Base-by-base conservation (phyloP, 2,797 vertebrate genomes). In the Syndactyla subalaris region DNA sequence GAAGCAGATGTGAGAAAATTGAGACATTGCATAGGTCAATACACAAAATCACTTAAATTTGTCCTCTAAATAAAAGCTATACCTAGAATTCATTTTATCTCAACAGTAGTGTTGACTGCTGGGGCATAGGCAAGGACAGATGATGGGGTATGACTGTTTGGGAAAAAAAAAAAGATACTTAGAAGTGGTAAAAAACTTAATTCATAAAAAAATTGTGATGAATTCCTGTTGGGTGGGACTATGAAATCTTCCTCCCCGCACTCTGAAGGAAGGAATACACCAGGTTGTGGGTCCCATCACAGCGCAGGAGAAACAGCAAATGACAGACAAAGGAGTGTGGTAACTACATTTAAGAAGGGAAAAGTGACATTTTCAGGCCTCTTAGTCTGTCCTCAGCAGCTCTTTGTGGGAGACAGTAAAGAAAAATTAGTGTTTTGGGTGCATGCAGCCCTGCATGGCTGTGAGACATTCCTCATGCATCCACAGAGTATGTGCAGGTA, bases 221-320 rank as follows among this genome's bases (percentile, higher is more conserved):
- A 73, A 63, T 77, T 79, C 21, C 11, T 83, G 12, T 19, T 16
- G 1, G 3, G 16, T 10, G 11, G 22, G 5, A 14, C 68, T 70
- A 32, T 34, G 57, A 89, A 19, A 41, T 48, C 48, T 88, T 61
- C 14, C 27, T 61, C 8, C 10, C 4, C n/a, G 23, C 10, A 10
- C 43, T 79, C 36, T 62, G 78, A 73, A 26, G 41, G 30, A 85
- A 62, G 20, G 43, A 27, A n/a, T 34, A 18, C 5, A 38, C 3
- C 16, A 38, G 4, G 5, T 26, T 2, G 1, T 0, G 0, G 4
- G 18, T 66, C 32, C 17, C 41, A 51, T 36, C 72, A 32, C 0
- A 2, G 49, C 8, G 45, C 16, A 46, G 41, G 18, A 67, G 21
- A 63, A 67, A 71, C 54, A 45, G 4, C n/a, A 32, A 67, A 49